Conservation (phyloP, 2,113 vertebrate species). For the Rattus norvegicus region DNA sequence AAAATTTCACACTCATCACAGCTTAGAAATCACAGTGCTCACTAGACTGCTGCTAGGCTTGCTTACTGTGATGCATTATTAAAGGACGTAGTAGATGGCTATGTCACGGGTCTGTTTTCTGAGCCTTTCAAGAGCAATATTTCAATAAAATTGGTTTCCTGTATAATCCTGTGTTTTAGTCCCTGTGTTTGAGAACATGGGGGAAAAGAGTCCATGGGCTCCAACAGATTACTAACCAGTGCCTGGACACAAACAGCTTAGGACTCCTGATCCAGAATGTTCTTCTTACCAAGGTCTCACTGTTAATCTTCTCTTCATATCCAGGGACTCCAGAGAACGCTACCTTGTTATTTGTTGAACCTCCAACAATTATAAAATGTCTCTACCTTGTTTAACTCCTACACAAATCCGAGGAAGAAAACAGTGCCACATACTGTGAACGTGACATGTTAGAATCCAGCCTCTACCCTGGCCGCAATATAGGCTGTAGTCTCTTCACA, state of each 20-base stretch:
- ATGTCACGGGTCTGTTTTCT: not conserved
- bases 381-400: not conserved
- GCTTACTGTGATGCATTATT: not conserved
- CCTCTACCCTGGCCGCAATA: not conserved
- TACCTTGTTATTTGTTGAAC: not conserved
- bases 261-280: too few relatives aligned
- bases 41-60: not conserved
- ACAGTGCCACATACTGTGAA: not conserved
- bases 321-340: not conserved
- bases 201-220: not conserved
- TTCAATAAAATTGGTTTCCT: slow-evolving; percentile 19
- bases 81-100: not conserved
- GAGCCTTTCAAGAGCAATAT: not conserved
- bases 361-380: not conserved
- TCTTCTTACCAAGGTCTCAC: not conserved
- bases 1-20: not conserved
- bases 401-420: not conserved
- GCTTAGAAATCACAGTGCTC: not conserved
- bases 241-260: not conserved
- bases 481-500: not conserved
- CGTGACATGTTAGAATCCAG: not conserved
- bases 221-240: not conserved
- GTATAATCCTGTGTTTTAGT: not conserved
- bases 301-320: too few relatives aligned
- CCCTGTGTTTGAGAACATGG: not conserved